Evolutionary conservation across 92 coral and sea anemone species (phyloP), one percentile per base, ranked within the genome.

Genomic region (Parazoanthus swiftii): DNA sequence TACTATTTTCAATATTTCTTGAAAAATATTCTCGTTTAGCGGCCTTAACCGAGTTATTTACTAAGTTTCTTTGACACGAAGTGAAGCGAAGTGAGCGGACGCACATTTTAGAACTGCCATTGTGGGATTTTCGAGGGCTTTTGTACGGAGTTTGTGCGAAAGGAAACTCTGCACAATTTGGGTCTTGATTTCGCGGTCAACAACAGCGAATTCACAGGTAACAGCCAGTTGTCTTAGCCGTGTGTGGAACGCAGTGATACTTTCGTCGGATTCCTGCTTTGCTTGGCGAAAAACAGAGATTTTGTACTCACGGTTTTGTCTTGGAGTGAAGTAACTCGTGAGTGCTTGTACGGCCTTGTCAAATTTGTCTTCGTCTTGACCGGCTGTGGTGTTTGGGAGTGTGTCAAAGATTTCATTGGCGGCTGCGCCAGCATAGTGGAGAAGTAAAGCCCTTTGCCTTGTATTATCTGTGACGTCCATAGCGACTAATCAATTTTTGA

Each of bases 401-500:
- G 77, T 89, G 87, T 88, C 93, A 76, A 93, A 93, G 76, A 89
- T 91, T 68, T 89, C 92, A 85, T 88, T 93, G 71, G 88, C 89
- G 46, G 87, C 92, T 76, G 88, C 92, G 29, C 95, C 93, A 26
- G 88, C 93, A 86, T 93, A 89, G 89, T 88, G 95, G 71, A 88
- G 81, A 44, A 92, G 71, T 67, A 92, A 74, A 63, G 94, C 91
- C 84, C 81, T 65, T 86, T 86, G 82, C 82, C 94, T 70, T 50
- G 56, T 18, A 51, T 80, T 58, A 51, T 83, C 48, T 50, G 73
- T 80, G 13, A 90, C 79, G 89, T 90, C 80, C 85, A 88, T 80
- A 11, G 93, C 93, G 77, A 88, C 86, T 56, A 90, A 59, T 43
- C 90, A 87, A 86, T 90, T 92, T 29, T 72, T 58, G 77, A 90